Evolutionary conservation across 2,888 invertebrate genomes (phyloP).

Genomic region (Hybos culiciformis): DNA sequence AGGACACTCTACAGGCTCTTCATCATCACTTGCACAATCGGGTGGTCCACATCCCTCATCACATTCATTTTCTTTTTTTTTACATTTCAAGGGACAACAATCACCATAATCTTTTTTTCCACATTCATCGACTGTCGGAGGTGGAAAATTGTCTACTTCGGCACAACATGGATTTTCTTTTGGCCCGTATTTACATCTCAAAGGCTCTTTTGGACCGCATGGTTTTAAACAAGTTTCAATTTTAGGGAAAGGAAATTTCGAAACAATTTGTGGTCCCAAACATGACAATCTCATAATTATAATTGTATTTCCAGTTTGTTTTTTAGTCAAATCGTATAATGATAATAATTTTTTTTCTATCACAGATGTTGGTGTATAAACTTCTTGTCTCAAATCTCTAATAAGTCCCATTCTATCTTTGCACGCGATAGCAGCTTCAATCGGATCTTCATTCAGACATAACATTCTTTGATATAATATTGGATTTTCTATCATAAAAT

Average conservation of each 20-base stretch:
- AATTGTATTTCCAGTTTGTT: slow-evolving; percentile 31
- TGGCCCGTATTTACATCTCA: no score
- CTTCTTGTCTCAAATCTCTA: slow-evolving; percentile 20
- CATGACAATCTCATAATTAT: slow-evolving; percentile 29
- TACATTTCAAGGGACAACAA: not conserved
- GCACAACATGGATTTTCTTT: not conserved
- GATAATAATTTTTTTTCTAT: slow-evolving; percentile 27
- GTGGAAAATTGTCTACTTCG: not conserved
- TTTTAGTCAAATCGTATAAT: slow-evolving; percentile 25
- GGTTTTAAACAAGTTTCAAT: slow-evolving; percentile 19
- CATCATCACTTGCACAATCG: slow-evolving; percentile 14
- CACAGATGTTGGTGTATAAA: slow-evolving; percentile 27
- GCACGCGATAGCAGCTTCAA: slow-evolving; percentile 14
- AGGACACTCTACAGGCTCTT: slow-evolving; percentile 22
- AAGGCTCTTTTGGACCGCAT: slow-evolving; percentile 3
- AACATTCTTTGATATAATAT: slow-evolving; percentile 22
- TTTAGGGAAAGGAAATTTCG: slow-evolving; percentile 24
- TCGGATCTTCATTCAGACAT: slow-evolving; percentile 11
- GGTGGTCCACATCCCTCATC: slow-evolving; percentile 17
- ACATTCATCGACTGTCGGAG: not conserved
- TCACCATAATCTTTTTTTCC: not conserved
- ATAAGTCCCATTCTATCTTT: slow-evolving; percentile 12
- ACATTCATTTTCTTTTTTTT: slow-evolving; percentile 10
- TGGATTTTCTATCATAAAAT: slow-evolving; percentile 24
- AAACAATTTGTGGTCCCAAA: slow-evolving; percentile 30